Base-by-base conservation (phyloP, 2,113 vertebrate genomes). In the Ginglymostoma cirratum region DNA sequence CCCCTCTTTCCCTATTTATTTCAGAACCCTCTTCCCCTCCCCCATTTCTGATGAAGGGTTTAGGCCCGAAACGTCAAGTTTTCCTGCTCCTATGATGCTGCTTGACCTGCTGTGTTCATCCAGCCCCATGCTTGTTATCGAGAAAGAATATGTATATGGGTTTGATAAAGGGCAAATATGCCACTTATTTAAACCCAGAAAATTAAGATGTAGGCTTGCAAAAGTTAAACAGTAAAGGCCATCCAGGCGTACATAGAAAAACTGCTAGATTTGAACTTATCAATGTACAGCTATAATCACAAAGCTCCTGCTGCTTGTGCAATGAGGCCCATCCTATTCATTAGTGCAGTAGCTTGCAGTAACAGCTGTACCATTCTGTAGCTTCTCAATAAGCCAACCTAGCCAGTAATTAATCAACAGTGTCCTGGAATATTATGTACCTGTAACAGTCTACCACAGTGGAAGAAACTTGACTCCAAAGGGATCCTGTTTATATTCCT, bases 391-490 rank as follows among this genome's bases (percentile, higher is more conserved):
- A 93, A 38, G 30, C 10, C 86, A 61, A 4, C 19, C 61, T 92
- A 61, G 17, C 61, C 38, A 55, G 61, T 92, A 92, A 93, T 93
- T 66, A 93, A 93, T 93, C 89, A 93, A 38, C 89, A 93, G 61
- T 45, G 61, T 93, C 89, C 19, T 93, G 61, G 61, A 66, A 66
- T 66, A 93, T 61, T 38, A 66, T 66, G 34, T 93, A 93, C 61
- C 61, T 66, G 61, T 93, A 93, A 61, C 89, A 93, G 52, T 34
- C 52, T 61, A 55, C 87, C 87, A 90, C 87, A 90, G 52, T 90
- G 55, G 87, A 61, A 93, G 15, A 61, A 93, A 93, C 15, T 93
- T n/a, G 1, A 67, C 61, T 93, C 89, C 89, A 93, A 93, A 93
- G 89, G 89, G 89, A 93, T 93, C 61, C 89, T 34, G 66, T 66